Conservation (phyloP, 2,113 vertebrate species). For the Perccottus glenii region DNA sequence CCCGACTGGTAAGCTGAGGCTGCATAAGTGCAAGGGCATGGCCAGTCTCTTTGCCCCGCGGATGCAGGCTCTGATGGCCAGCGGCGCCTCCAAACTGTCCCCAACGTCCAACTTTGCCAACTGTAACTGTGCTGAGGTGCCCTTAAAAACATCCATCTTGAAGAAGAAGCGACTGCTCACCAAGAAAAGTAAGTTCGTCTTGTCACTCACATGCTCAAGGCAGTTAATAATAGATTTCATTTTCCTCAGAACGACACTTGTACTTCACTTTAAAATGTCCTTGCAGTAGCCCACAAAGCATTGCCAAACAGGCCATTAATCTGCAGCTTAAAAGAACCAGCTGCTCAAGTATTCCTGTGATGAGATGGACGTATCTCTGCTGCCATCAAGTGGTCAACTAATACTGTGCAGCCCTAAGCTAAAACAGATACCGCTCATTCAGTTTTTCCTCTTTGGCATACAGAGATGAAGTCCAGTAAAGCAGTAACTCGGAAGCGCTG, state of each 20-base stretch:
- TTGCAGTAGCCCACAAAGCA: slow-evolving; percentile 39
- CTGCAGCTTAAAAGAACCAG: slow-evolving; percentile 32
- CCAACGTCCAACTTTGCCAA: slow-evolving; percentile 57
- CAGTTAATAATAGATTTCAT: slow-evolving; percentile 38
- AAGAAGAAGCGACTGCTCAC: slow-evolving; percentile 85
- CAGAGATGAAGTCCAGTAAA: slow-evolving; percentile 85
- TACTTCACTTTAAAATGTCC: slow-evolving; percentile 51
- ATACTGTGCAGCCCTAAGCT: no score
- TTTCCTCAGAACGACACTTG: slow-evolving; percentile 35
- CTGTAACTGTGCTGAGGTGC: slow-evolving; percentile 81
- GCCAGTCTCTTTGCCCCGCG: slow-evolving; percentile 71
- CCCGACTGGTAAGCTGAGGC: slow-evolving; percentile 86
- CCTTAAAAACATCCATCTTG: slow-evolving; percentile 72
- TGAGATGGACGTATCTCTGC: slow-evolving; percentile 43
- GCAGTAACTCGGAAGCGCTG: slow-evolving; percentile 81
- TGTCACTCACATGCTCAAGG: slow-evolving; percentile 27
- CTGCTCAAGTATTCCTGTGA: slow-evolving; percentile 43
- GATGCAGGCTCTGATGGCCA: slow-evolving; percentile 80
- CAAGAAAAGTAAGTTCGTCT: slow-evolving; percentile 85
- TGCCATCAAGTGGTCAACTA: slow-evolving; percentile 67
- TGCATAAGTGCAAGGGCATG: slow-evolving; percentile 93
- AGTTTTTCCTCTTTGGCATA: not conserved
- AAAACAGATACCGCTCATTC: no score
- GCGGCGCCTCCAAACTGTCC: slow-evolving; percentile 79
- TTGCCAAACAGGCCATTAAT: slow-evolving; percentile 45